Conservation (phyloP, 2,797 vertebrate genomes). For the Acrossocheilus wenchowensis region DNA sequence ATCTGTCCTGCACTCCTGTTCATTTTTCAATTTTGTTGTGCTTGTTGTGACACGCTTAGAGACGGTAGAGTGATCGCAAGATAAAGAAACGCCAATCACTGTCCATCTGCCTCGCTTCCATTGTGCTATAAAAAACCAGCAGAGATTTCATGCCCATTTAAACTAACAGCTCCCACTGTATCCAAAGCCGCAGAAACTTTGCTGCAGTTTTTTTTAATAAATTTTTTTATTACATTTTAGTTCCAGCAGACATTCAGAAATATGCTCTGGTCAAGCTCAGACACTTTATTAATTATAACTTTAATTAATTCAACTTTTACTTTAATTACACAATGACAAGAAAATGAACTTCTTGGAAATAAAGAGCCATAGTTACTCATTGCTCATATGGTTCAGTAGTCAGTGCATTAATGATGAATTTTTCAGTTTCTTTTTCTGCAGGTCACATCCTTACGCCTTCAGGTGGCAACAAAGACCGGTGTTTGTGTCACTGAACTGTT, state of each 20-base stretch:
- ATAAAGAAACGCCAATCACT: slow-evolving; percentile 52
- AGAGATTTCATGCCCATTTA: slow-evolving; percentile 35
- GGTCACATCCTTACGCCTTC: background rate
- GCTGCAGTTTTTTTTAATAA: background rate
- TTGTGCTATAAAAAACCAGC: slow-evolving; percentile 12
- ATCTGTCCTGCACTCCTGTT: slow-evolving; percentile 35
- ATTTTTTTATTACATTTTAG: background rate
- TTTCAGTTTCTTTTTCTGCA: background rate
- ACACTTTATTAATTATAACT: background rate
- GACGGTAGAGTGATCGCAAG: slow-evolving; percentile 32
- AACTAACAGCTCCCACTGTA: background rate
- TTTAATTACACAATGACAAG: background rate
- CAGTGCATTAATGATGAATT: background rate
- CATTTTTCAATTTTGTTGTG: slow-evolving; percentile 49
- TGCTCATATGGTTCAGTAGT: background rate
- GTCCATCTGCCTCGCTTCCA: slow-evolving; percentile 28
- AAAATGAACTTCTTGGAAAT: background rate
- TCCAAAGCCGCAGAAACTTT: slow-evolving; percentile 13
- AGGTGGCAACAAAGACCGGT: background rate
- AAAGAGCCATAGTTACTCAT: background rate
- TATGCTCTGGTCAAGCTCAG: background rate
- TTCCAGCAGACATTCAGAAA: background rate
- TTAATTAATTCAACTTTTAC: background rate
- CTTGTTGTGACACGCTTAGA: slow-evolving; percentile 32
- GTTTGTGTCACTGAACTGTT: background rate